These are phyloP conservation scores for Nothura maculosa DNA, from an alignment of 2,797 vertebrate species.

Conservation along the genomic window DNA sequence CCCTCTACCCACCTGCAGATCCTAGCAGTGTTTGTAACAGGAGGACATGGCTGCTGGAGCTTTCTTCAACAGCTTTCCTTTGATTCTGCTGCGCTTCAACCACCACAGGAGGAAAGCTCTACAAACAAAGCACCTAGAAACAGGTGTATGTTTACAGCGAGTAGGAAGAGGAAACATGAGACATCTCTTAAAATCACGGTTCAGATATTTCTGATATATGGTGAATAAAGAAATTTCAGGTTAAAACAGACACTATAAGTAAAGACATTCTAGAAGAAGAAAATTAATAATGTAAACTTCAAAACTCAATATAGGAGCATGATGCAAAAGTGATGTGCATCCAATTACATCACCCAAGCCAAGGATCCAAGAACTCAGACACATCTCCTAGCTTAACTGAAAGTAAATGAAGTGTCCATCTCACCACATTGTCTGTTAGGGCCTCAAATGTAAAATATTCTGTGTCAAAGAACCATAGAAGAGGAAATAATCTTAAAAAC, in stretches of 20 bases:
- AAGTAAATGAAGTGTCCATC: background rate
- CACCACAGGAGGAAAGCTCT: background rate
- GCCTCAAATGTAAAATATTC: background rate
- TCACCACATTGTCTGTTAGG: background rate
- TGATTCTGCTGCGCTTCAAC: background rate
- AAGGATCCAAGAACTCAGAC: background rate
- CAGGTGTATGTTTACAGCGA: background rate
- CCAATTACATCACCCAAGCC: background rate
- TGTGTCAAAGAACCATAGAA: background rate
- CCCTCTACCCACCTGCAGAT: background rate
- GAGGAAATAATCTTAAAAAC: background rate
- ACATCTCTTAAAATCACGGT: background rate
- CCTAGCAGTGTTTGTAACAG: background rate
- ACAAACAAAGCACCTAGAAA: background rate
- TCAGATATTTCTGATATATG: background rate
- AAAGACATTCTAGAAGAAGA: background rate
- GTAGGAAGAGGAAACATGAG: background rate
- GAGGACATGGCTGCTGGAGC: background rate
- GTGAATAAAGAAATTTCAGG: background rate
- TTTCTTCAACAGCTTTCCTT: background rate
- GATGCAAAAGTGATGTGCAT: background rate
- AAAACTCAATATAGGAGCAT: fast-evolving
- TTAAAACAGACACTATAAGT: background rate
- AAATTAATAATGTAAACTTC: background rate
- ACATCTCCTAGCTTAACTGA: background rate